phyloP scores from a whole-genome alignment of 2,888 invertebrate genomes.

The Drosophila ezoana region DNA sequence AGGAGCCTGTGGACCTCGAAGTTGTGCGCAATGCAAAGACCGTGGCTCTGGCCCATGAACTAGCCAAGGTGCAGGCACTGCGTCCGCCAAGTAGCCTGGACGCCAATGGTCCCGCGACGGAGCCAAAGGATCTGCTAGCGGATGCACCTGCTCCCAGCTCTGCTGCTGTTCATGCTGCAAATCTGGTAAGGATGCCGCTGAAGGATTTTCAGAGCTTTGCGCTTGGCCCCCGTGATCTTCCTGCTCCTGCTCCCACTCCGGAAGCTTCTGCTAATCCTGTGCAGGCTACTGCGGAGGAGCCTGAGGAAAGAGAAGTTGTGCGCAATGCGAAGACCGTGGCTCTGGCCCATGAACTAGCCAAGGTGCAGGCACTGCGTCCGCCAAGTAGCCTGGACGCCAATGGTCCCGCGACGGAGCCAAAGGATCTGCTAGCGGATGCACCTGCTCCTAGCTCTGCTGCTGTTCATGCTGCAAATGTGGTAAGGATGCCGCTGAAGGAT shows the following conservation, averaged over 20 bases:
- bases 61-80: slow-evolving; percentile 8
- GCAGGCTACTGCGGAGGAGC: too few relatives aligned
- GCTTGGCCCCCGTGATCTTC: too few relatives aligned
- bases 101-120: too few relatives aligned
- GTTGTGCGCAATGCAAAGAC: slow-evolving; percentile 11
- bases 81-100: background rate
- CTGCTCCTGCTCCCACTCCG: too few relatives aligned
- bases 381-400: background rate
- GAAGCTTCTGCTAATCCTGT: too few relatives aligned
- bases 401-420: too few relatives aligned
- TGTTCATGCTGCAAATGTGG: too few relatives aligned
- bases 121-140: too few relatives aligned
- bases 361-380: slow-evolving; percentile 4
- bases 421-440: too few relatives aligned
- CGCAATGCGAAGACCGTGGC: slow-evolving; percentile 9
- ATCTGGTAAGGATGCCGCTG: background rate
- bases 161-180: background rate
- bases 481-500: background rate
- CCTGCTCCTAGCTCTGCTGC: background rate
- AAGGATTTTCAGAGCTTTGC: too few relatives aligned
- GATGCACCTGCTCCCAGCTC: too few relatives aligned
- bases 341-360: background rate
- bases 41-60: slow-evolving; percentile 3
- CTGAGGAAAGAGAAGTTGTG: slow-evolving; percentile 7
- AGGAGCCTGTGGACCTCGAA: background rate